Conservation (phyloP, 2,888 invertebrate species). For the Caradrina kadenii region DNA sequence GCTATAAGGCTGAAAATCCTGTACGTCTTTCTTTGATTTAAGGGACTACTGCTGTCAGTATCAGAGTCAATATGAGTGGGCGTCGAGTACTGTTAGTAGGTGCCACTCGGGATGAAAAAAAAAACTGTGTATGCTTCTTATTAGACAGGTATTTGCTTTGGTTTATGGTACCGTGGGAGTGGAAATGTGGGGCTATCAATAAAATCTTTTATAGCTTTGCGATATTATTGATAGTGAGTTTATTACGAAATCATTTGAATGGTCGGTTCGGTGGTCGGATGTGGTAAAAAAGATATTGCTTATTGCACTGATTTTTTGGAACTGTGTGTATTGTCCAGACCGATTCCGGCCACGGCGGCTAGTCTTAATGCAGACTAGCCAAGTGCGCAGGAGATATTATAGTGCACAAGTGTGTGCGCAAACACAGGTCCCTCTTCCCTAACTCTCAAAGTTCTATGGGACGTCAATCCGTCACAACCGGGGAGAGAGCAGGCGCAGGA, state of each 20-base stretch:
- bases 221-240: conserved; percentile 38
- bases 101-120: conserved; percentile 70
- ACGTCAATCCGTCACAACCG: too few relatives aligned
- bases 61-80: conserved; percentile 73
- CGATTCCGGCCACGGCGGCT: too few relatives aligned
- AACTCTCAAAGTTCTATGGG: too few relatives aligned
- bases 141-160: conserved; percentile 76
- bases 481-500: too few relatives aligned
- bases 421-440: too few relatives aligned
- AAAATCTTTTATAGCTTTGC: conserved; percentile 47
- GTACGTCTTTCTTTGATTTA: neutral
- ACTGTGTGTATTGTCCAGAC: too few relatives aligned
- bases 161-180: conserved; percentile 74
- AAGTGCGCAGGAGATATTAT: too few relatives aligned
- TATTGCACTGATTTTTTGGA: neutral
- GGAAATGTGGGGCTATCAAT: conserved; percentile 58
- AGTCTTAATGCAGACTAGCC: too few relatives aligned
- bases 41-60: conserved; percentile 55
- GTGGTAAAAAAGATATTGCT: neutral
- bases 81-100: conserved; percentile 79
- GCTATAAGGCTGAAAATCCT: conserved; percentile 42
- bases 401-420: too few relatives aligned
- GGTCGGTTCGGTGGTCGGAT: conserved; percentile 20
- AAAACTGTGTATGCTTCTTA: conserved; percentile 74
- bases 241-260: conserved; percentile 31